phyloP scores from a whole-genome alignment of 2,113 vertebrate species.

The human (Homo sapiens) region GRCh38 chr6:154012001-154012500 shows the following conservation, averaged over 20 bases:
- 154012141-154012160: not conserved
- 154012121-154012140: not conserved
- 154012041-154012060: not conserved
- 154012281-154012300: not conserved
- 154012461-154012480: not conserved
- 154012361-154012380: no score
- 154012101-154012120: not conserved
- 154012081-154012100: not conserved
- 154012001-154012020: not conserved
- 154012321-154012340: not conserved
- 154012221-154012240: not conserved
- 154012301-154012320: not conserved
- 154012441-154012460: not conserved
- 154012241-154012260: not conserved
- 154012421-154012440: not conserved
- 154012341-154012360: not conserved
- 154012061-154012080: not conserved
- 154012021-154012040: not conserved
- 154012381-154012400: not conserved
- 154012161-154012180: not conserved
- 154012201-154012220: constrained; percentile 28
- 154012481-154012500: not conserved
- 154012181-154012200: not conserved
- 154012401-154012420: not conserved
- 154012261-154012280: not conserved